A percentile compares a stretch with the other conserved stretches of the same genome.
Evolutionary conservation across 2,113 vertebrate genomes (phyloP).

Genomic region (Jacana jacana): DNA sequence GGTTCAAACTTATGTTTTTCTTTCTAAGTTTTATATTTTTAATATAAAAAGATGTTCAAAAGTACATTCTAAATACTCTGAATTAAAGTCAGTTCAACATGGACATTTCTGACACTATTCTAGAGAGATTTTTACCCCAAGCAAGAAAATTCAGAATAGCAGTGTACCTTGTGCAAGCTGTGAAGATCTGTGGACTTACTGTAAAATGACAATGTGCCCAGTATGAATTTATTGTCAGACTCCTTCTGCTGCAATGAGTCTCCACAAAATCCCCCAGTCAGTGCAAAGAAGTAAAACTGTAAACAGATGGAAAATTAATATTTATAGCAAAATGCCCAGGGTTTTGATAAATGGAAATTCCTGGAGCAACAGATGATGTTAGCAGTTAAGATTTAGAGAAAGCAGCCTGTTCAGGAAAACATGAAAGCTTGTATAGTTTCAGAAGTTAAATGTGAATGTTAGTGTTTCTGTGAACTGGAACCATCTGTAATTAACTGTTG

Average conservation of each 20-base stretch:
- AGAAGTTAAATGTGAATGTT: not conserved
- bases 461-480: not conserved
- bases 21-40: not conserved
- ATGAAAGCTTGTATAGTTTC: not conserved
- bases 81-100: not conserved
- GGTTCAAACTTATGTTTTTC: not conserved
- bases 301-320: conserved; percentile 6
- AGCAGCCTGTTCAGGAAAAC: not conserved
- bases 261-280: not conserved
- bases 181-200: not conserved
- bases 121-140: not conserved
- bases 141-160: not conserved
- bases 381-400: not conserved
- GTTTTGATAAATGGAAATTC: not conserved
- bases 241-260: not conserved
- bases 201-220: not conserved
- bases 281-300: not conserved
- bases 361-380: not conserved
- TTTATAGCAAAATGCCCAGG: not conserved
- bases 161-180: not conserved
- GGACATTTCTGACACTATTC: not conserved
- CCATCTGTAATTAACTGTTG: not conserved
- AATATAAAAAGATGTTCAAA: not conserved
- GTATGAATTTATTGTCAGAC: not conserved
- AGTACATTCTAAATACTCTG: not conserved